These are phyloP conservation scores for Molorchus minor DNA, from an alignment of 2,888 invertebrate species.

Conservation along the genomic window DNA sequence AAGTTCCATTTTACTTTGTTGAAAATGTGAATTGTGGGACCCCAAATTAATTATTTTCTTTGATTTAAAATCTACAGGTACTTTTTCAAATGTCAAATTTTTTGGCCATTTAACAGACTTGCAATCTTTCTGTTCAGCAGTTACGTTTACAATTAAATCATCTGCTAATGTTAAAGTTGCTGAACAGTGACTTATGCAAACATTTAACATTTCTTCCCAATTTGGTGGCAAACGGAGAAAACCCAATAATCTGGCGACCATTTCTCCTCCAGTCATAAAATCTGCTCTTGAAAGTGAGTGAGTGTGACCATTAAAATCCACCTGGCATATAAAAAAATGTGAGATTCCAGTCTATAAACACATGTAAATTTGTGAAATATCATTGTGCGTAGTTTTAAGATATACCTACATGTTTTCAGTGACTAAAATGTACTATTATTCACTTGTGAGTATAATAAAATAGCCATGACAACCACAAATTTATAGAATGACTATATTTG, in stretches of 20 bases:
- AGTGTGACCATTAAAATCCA: conserved; percentile 79
- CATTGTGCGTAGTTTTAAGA: too few species aligned
- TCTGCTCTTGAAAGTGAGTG: conserved; percentile 74
- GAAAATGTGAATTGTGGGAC: conserved; percentile 69
- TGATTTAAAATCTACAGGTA: conserved; percentile 63
- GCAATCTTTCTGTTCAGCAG: conserved; percentile 76
- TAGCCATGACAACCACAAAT: too few species aligned
- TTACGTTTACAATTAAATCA: conserved; percentile 64
- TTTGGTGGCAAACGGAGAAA: conserved; percentile 82
- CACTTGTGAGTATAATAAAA: too few species aligned
- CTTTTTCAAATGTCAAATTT: conserved; percentile 48
- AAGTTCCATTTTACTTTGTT: conserved; percentile 84
- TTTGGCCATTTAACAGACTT: conserved; percentile 72
- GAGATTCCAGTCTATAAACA: too few species aligned
- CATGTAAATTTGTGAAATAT: too few species aligned
- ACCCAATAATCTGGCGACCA: conserved; percentile 80
- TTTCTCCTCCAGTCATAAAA: conserved; percentile 75
- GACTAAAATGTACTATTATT: too few species aligned
- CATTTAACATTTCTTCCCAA: conserved; percentile 80
- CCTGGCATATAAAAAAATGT: too few species aligned
- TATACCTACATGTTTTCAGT: too few species aligned
- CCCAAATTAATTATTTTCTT: conserved; percentile 62
- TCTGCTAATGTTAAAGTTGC: conserved; percentile 71
- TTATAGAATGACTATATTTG: too few species aligned
- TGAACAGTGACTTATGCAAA: conserved; percentile 82